Evolutionary conservation across 2,113 vertebrate species (phyloP).

Genomic region (Dipodomys ordii): DNA sequence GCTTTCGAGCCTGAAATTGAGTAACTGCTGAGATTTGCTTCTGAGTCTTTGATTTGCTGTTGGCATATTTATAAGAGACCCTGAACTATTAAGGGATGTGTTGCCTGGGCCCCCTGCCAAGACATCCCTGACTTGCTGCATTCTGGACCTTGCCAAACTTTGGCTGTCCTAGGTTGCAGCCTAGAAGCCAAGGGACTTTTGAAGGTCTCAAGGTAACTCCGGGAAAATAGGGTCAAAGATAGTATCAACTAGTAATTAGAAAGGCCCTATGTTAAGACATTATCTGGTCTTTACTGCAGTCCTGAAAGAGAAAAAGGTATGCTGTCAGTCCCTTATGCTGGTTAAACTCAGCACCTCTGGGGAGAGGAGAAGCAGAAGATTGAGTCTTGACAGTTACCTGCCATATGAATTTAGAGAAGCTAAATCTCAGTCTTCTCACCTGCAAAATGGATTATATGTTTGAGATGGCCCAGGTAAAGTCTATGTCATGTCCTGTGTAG

Average conservation of each 20-base stretch:
- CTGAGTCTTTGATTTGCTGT: conserved; percentile 69
- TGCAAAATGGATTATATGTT: neutral
- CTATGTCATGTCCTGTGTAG: neutral
- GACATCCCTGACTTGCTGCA: conserved; percentile 52
- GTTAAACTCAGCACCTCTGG: neutral
- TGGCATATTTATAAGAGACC: conserved; percentile 75
- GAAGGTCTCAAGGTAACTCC: neutral
- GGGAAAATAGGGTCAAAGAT: neutral
- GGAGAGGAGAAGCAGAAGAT: neutral
- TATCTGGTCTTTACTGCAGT: neutral
- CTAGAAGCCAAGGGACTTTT: conserved; percentile 13
- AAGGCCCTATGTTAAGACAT: neutral
- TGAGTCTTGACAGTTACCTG: neutral
- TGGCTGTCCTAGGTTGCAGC: conserved; percentile 27
- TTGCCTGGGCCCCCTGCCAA: conserved; percentile 69
- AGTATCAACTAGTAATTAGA: neutral
- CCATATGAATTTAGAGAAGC: neutral
- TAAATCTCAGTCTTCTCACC: neutral
- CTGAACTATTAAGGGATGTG: conserved; percentile 63
- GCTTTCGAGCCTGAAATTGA: conserved; percentile 77
- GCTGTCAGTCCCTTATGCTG: rapidly evolving
- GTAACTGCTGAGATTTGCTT: conserved; percentile 68
- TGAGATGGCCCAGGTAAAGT: neutral
- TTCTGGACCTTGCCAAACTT: conserved; percentile 42
- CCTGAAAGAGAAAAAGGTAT: too few species aligned